Conservation (phyloP, 2,888 invertebrate genomes). For the Temnothorax ravouxi region DNA sequence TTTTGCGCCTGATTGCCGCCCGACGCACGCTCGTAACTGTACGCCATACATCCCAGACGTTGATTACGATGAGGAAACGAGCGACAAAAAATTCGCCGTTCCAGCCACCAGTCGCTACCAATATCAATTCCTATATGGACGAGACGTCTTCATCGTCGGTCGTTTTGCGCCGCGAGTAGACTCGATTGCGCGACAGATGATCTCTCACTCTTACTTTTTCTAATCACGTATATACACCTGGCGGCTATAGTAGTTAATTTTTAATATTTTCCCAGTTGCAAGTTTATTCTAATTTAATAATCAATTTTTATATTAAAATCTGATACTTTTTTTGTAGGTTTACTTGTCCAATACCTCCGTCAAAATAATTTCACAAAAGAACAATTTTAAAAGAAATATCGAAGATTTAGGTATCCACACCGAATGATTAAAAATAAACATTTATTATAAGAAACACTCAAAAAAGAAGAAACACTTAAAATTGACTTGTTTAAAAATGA, state of each 20-base stretch:
- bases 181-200: conserved; percentile 18
- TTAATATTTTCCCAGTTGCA: background rate
- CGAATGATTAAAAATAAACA: background rate
- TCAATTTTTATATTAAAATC: background rate
- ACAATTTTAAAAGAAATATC: background rate
- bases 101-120: conserved; percentile 29
- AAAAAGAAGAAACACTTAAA: background rate
- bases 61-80: conserved; percentile 63
- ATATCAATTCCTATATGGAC: conserved; percentile 65
- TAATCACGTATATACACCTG: no score
- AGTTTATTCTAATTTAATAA: background rate
- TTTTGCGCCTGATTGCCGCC: conserved; percentile 36
- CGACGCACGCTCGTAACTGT: conserved; percentile 34
- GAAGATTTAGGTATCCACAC: background rate
- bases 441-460: background rate
- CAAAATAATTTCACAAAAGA: background rate
- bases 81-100: conserved; percentile 65
- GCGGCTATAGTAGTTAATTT: background rate
- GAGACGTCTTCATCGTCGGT: conserved; percentile 70
- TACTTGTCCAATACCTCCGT: background rate
- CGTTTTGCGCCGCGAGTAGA: conserved; percentile 45
- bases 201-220: conserved; percentile 39
- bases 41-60: conserved; percentile 48
- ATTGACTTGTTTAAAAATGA: background rate
- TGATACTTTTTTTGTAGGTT: background rate